A percentile compares a stretch with the other conserved stretches of the same genome.
phyloP scores from a whole-genome alignment of 2,113 vertebrate species.

The Nothobranchius furzeri region DNA sequence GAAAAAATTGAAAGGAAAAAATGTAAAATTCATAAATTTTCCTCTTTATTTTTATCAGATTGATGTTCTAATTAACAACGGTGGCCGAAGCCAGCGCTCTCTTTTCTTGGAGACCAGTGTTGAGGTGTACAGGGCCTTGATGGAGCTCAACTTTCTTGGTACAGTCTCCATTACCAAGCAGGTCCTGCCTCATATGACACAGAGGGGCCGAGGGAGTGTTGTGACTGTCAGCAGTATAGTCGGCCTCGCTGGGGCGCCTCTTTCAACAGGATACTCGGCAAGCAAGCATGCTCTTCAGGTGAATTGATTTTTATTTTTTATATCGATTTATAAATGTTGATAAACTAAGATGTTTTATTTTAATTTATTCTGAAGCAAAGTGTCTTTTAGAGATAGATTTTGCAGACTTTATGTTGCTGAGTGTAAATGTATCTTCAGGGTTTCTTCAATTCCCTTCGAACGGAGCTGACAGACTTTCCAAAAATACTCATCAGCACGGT shows the following conservation, averaged over 20 bases:
- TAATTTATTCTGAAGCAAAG: no score
- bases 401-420: no score
- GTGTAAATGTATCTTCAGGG: constrained; percentile 75
- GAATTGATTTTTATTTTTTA: background rate
- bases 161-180: constrained; percentile 90
- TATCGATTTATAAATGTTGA: no score
- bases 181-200: constrained; percentile 90
- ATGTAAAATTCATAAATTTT: background rate
- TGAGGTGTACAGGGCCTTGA: constrained; percentile 86
- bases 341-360: no score
- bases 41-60: constrained; percentile 73
- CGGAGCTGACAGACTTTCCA: constrained; percentile 85
- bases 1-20: background rate
- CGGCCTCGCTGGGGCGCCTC: constrained; percentile 82
- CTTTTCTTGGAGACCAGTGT: constrained; percentile 84
- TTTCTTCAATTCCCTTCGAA: constrained; percentile 88
- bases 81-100: constrained; percentile 89
- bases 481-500: constrained; percentile 86
- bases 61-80: constrained; percentile 92
- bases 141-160: constrained; percentile 91
- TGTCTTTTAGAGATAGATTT: background rate
- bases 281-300: constrained; percentile 95
- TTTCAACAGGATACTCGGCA: constrained; percentile 87
- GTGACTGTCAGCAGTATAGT: constrained; percentile 88
- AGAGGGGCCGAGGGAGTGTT: constrained; percentile 83